A percentile compares a stretch with the other conserved stretches of the same genome.
Conservation (phyloP, 1,140 invertebrate genomes). For the Drosophila eugracilis region DNA sequence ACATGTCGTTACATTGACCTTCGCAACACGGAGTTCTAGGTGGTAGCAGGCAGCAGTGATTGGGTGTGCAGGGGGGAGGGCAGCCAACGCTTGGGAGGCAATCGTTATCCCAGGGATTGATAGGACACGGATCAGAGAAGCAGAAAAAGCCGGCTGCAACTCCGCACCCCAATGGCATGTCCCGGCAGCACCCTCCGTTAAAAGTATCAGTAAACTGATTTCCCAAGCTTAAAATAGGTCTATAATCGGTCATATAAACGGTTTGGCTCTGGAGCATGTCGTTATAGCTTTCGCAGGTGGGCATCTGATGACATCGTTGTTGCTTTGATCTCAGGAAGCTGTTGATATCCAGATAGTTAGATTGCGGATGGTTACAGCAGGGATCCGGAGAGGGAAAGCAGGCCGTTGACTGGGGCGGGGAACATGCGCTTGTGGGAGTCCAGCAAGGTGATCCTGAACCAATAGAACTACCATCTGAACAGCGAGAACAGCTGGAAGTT, state of each 20-base stretch:
- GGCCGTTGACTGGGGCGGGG: background rate
- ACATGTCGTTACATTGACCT: background rate
- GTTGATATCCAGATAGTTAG: constrained; percentile 25
- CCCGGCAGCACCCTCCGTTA: background rate
- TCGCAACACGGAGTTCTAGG: background rate
- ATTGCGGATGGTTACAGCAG: background rate
- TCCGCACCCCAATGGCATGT: constrained; percentile 3
- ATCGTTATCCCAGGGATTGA: background rate
- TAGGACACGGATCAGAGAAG: background rate
- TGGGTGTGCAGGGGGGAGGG: background rate
- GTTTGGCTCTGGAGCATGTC: constrained; percentile 29
- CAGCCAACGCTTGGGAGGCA: background rate
- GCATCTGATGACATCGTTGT: background rate
- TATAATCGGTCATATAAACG: constrained; percentile 48
- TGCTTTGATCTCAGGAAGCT: constrained; percentile 3
- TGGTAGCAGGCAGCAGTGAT: background rate
- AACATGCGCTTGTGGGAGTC: background rate
- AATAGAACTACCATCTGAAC: background rate
- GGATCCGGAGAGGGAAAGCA: background rate
- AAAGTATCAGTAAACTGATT: constrained; percentile 17
- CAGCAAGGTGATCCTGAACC: background rate
- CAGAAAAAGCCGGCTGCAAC: background rate
- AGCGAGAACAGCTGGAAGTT: background rate
- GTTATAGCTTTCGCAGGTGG: background rate
- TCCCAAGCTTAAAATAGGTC: background rate